These are phyloP conservation scores for Reinhardtius hippoglossoides DNA, from an alignment of 2,113 vertebrate genomes.

Conservation along the genomic window DNA sequence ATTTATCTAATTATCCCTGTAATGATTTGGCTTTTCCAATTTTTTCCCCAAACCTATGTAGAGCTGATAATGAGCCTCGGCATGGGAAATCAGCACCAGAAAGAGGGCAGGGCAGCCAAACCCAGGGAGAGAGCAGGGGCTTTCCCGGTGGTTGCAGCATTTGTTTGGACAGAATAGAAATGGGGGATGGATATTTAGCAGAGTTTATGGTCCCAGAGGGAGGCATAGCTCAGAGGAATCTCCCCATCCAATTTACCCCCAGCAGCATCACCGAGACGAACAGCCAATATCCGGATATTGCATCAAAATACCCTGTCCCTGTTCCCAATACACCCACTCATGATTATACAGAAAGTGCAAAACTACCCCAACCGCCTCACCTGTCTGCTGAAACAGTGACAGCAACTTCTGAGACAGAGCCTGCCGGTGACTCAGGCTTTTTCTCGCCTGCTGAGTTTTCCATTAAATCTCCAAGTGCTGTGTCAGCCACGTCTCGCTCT, in stretches of 20 bases:
- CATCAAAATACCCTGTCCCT: conserved; percentile 3
- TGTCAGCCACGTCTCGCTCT: conserved; percentile 27
- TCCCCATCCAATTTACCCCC: conserved; percentile 49
- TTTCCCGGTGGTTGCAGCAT: conserved; percentile 37
- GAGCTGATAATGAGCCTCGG: conserved; percentile 48
- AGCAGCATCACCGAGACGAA: conserved; percentile 15
- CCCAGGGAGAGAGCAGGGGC: conserved; percentile 23
- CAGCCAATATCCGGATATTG: conserved; percentile 7
- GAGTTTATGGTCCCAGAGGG: conserved; percentile 60
- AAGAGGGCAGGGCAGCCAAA: conserved; percentile 38
- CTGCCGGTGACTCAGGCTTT: conserved; percentile 66
- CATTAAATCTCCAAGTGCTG: conserved; percentile 10
- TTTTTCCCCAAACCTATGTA: conserved; percentile 15
- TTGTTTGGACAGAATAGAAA: conserved; percentile 43
- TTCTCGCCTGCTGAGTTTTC: conserved; percentile 45
- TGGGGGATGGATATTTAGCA: conserved; percentile 58
- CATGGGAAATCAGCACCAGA: conserved; percentile 48
- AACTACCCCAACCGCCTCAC: background rate
- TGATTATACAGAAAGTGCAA: conserved; percentile 16
- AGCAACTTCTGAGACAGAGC: conserved; percentile 33
- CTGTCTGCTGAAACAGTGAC: conserved; percentile 27
- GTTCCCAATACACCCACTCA: conserved; percentile 11
- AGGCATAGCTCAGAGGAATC: conserved; percentile 55
- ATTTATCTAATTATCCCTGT: conserved; percentile 70
- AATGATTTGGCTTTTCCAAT: conserved; percentile 63